These are phyloP conservation scores for Channa maculata DNA, from an alignment of 2,113 vertebrate species.

Conservation along the genomic window DNA sequence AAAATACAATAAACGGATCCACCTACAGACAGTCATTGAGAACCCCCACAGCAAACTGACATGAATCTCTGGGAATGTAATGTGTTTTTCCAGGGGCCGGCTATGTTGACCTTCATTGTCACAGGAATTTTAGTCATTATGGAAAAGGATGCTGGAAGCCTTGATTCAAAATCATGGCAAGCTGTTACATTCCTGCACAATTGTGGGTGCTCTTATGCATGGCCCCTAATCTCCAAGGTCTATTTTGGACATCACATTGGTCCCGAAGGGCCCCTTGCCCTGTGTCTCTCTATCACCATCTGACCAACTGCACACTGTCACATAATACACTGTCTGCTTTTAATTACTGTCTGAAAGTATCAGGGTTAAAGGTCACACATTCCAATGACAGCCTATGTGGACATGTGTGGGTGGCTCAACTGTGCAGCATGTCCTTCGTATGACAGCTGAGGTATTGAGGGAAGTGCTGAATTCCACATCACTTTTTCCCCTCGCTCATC, in stretches of 20 bases:
- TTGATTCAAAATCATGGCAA: slow-evolving; percentile 60
- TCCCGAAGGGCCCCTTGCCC: slow-evolving; percentile 55
- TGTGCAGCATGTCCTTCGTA: slow-evolving; percentile 36
- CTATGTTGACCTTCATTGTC: slow-evolving; percentile 58
- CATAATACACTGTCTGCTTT: slow-evolving; percentile 75
- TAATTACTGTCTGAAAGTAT: slow-evolving; percentile 78
- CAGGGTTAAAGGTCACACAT: slow-evolving; percentile 70
- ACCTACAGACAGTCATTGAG: slow-evolving; percentile 14
- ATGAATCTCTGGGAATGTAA: slow-evolving; percentile 58
- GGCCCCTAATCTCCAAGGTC: slow-evolving; percentile 62
- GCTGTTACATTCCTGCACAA: slow-evolving; percentile 71
- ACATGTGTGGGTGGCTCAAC: slow-evolving; percentile 14
- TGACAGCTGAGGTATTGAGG: slow-evolving; percentile 41
- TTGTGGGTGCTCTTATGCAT: slow-evolving; percentile 51
- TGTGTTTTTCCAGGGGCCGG: slow-evolving; percentile 34
- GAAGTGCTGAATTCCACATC: slow-evolving; percentile 60
- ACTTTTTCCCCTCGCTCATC: slow-evolving; percentile 51
- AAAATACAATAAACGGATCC: background rate
- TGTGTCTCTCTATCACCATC: slow-evolving; percentile 56
- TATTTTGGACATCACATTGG: slow-evolving; percentile 69
- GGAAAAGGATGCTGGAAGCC: slow-evolving; percentile 58
- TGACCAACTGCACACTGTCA: slow-evolving; percentile 73
- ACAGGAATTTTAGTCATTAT: slow-evolving; percentile 61
- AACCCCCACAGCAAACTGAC: slow-evolving; percentile 59
- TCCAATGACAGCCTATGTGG: slow-evolving; percentile 53